Base-by-base conservation (phyloP, 2,113 vertebrate genomes). In the Mionectes macconnelli region DNA sequence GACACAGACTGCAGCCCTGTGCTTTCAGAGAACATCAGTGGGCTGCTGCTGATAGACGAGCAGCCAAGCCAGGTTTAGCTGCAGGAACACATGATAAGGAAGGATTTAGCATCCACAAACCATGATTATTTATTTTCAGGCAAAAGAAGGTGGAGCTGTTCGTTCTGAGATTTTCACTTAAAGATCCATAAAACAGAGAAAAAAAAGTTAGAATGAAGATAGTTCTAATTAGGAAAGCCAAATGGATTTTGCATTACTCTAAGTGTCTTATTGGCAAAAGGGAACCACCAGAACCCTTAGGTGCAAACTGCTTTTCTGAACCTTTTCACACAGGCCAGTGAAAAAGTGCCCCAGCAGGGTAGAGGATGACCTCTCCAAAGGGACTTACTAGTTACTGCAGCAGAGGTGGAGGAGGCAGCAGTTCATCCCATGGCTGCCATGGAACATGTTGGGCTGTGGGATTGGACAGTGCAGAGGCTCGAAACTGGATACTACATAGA, bases 401-500 rank as follows among this genome's bases (percentile, higher is more conserved):
- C 50, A 69, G 37, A 52, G 59, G 12, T 47, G 25, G 19, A 88
- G n/a, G n/a, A 53, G 22, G 39, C 22, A 64, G 35, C 37, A 80
- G 12, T 35, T 39, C 0, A 1, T 25, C 31, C 22, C 1, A 1
- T 23, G 18, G 15, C 31, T 76, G 28, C 30, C 6, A 5, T 15
- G 39, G 44, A 72, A 9, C 8, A 12, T 27, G 8, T 17, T 42
- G 44, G 8, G 21, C 16, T 52, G 33, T 25, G 37, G 10, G 14
- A 44, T 12, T 35, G 13, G 37, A 22, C 14, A 25, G 28, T 42
- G 21, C 31, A 60, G n/a, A 81, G 23, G 6, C 40, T 85, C 0
- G 0, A 30, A 40, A 20, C 9, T 69, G 4, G 20, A 23, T 0
- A 1, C 20, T 31, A 14, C 5, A 15, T 28, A 55, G 40, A 73